Percentiles rank a stretch among this genome's conserved stretches.
Conservation (phyloP, 2,797 vertebrate species). For the Streptopelia turtur region DNA sequence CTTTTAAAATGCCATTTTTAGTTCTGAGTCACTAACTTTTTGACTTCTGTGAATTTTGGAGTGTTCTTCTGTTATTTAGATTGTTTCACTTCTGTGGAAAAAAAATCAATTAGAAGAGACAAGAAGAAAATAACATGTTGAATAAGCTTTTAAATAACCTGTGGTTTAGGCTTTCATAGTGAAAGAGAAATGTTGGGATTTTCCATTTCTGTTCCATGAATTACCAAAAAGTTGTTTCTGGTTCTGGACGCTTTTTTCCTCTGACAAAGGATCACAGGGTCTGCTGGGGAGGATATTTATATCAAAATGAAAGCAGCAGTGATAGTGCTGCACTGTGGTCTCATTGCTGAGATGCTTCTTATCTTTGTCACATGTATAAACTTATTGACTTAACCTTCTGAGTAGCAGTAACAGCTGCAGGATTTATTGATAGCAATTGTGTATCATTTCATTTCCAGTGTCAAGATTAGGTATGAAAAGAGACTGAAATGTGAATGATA, state of each 20-base stretch:
- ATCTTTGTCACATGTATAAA: neutral
- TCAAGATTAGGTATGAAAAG: neutral
- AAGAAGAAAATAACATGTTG: neutral
- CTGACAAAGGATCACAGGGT: neutral
- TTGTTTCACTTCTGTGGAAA: neutral
- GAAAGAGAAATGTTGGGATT: neutral
- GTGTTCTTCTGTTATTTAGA: neutral
- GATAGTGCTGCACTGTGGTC: neutral
- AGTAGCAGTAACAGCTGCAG: neutral
- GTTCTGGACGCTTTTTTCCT: neutral
- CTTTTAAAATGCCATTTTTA: neutral
- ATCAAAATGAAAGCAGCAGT: neutral
- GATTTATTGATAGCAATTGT: neutral
- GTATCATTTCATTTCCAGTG: neutral
- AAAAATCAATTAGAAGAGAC: neutral
- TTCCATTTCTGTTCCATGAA: neutral
- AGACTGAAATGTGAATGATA: neutral
- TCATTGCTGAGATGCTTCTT: neutral
- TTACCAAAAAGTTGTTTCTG: neutral
- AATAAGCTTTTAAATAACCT: neutral
- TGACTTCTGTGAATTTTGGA: neutral
- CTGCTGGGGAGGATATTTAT: neutral
- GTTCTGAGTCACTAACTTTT: neutral
- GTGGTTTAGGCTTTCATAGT: neutral
- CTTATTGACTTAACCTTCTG: constrained; percentile 7